phyloP scores from a whole-genome alignment of 2,113 vertebrate species.

The Lycocorax pyrrhopterus region DNA sequence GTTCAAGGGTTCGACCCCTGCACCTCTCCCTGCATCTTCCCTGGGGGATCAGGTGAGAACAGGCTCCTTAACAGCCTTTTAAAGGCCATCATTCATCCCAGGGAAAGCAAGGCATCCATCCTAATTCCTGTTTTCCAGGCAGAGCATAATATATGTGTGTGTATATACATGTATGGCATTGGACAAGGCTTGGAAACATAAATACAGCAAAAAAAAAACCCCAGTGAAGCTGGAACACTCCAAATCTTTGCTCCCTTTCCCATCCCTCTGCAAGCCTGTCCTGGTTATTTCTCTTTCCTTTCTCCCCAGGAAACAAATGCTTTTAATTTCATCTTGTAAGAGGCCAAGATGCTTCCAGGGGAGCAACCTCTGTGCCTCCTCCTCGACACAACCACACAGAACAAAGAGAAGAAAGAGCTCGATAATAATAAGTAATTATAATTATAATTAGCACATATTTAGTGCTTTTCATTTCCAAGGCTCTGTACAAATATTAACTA shows the following conservation, averaged over 20 bases:
- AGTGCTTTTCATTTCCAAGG: slow-evolving; percentile 32
- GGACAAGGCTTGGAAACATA: neutral
- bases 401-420: neutral
- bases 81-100: neutral
- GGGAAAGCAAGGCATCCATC: neutral
- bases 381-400: neutral
- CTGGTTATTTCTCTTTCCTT: neutral
- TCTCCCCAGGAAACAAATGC: neutral
- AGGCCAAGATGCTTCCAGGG: neutral
- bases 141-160: neutral
- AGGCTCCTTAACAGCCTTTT: neutral
- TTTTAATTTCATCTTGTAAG: neutral
- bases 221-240: neutral
- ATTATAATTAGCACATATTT: slow-evolving; percentile 50
- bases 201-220: neutral
- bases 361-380: neutral
- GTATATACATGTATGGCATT: neutral
- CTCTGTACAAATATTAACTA: slow-evolving; percentile 32
- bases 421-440: slow-evolving; percentile 33
- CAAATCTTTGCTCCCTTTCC: neutral
- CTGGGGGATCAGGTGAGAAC: neutral
- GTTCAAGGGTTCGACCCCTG: neutral
- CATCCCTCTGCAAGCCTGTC: neutral
- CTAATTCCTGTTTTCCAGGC: neutral
- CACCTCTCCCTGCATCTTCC: neutral